These are phyloP conservation scores for Euthynnus affinis DNA, from an alignment of 2,797 vertebrate species.

Conservation along the genomic window DNA sequence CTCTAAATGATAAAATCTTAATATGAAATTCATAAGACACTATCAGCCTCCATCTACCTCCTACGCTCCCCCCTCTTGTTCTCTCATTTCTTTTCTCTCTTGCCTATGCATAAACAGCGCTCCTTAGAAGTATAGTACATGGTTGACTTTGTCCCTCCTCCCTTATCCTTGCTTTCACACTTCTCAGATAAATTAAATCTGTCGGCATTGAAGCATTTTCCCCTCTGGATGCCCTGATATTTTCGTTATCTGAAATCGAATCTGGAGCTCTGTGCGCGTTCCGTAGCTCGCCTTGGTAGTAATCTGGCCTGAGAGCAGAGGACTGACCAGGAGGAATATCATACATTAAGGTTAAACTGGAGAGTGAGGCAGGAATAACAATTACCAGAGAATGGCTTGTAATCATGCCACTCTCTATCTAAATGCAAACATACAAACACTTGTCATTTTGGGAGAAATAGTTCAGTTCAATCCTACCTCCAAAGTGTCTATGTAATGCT, in stretches of 20 bases:
- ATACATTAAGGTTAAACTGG: slow-evolving; percentile 67
- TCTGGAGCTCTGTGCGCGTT: slow-evolving; percentile 71
- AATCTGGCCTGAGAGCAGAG: slow-evolving; percentile 77
- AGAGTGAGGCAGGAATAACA: slow-evolving; percentile 61
- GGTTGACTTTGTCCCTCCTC: slow-evolving; percentile 65
- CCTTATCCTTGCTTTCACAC: slow-evolving; percentile 75
- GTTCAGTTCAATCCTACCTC: slow-evolving; percentile 19
- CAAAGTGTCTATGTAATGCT: slow-evolving; percentile 43
- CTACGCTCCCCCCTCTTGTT: slow-evolving; percentile 58
- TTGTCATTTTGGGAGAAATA: slow-evolving; percentile 42
- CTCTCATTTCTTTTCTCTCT: slow-evolving; percentile 56
- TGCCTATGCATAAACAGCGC: slow-evolving; percentile 67
- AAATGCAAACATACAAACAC: slow-evolving; percentile 59
- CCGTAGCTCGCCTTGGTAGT: slow-evolving; percentile 72
- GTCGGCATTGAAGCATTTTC: slow-evolving; percentile 76
- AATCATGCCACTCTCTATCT: slow-evolving; percentile 60
- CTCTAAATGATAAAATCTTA: slow-evolving; percentile 80
- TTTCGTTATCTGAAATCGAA: slow-evolving; percentile 85
- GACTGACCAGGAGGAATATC: slow-evolving; percentile 77
- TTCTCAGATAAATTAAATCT: slow-evolving; percentile 81
- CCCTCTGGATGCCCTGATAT: slow-evolving; percentile 77
- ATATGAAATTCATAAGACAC: slow-evolving; percentile 80
- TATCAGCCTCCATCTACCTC: slow-evolving; percentile 76
- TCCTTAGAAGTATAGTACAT: slow-evolving; percentile 70
- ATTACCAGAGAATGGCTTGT: slow-evolving; percentile 66